Percentiles rank a stretch among this genome's conserved stretches.
Evolutionary conservation across 1,140 invertebrate genomes (phyloP).

Genomic region (Drosophila teissieri): DNA sequence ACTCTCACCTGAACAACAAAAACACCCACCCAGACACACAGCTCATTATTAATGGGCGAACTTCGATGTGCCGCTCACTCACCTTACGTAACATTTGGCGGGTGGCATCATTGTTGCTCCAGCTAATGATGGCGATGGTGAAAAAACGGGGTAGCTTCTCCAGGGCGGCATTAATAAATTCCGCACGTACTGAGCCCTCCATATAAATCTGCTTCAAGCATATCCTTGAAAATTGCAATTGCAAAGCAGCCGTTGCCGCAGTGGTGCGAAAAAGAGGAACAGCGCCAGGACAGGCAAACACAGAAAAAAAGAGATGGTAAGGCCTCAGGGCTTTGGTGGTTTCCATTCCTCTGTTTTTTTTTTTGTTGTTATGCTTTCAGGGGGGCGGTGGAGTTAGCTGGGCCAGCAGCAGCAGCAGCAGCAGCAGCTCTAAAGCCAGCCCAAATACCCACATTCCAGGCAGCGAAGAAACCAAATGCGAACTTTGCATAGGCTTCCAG

Average conservation of each 20-base stretch:
- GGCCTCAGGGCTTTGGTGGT: constrained; percentile 4
- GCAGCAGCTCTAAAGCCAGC: constrained; percentile 31
- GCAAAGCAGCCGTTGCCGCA: constrained; percentile 61
- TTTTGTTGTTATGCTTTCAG: background rate
- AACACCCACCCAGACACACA: constrained; percentile 7
- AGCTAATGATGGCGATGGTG: constrained; percentile 40
- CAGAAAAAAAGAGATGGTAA: constrained; percentile 18
- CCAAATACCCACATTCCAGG: constrained; percentile 58
- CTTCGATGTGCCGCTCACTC: constrained; percentile 57
- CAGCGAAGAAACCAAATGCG: constrained; percentile 61
- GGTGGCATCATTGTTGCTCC: constrained; percentile 30
- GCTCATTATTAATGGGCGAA: constrained; percentile 66
- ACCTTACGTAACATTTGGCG: constrained; percentile 60
- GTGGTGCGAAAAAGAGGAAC: constrained; percentile 51
- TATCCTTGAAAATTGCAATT: constrained; percentile 84
- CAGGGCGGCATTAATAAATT: constrained; percentile 74
- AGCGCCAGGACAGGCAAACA: constrained; percentile 32
- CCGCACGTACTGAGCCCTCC: constrained; percentile 74
- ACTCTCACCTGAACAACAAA: constrained; percentile 16
- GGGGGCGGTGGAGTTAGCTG: constrained; percentile 23
- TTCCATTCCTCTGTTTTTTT: background rate
- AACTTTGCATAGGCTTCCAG: constrained; percentile 60
- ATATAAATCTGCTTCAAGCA: constrained; percentile 83
- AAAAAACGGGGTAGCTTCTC: constrained; percentile 12
- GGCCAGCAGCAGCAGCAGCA: constrained; percentile 15